Conservation (phyloP, 2,888 invertebrate genomes). For the Drosophila phalerata region DNA sequence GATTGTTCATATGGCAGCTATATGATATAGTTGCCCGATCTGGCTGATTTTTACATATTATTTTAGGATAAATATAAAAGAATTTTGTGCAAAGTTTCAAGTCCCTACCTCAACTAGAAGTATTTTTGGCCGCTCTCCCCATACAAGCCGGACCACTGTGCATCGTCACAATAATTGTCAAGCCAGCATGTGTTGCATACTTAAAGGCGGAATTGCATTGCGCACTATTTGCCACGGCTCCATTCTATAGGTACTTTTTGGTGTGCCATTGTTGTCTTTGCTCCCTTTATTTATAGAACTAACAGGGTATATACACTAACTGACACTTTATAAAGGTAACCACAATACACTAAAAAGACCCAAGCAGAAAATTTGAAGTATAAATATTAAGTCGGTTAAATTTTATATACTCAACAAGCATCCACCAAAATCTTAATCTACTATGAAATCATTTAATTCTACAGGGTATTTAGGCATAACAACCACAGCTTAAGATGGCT, state of each 20-base stretch:
- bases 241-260: constrained; percentile 29
- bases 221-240: constrained; percentile 47
- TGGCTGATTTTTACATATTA: no score
- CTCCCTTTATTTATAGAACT: neutral
- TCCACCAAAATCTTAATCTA: no score
- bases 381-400: no score
- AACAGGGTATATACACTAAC: neutral
- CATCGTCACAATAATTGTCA: constrained; percentile 75
- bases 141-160: no score
- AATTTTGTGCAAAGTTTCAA: no score
- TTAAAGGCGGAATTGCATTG: constrained; percentile 45
- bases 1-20: no score
- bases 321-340: neutral
- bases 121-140: no score
- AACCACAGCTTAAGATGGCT: constrained; percentile 5
- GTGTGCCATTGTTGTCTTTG: constrained; percentile 30
- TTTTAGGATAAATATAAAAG: no score
- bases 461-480: constrained; percentile 21
- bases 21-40: no score
- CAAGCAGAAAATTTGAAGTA: neutral
- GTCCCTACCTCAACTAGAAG: no score
- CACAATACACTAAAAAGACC: neutral
- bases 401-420: no score
- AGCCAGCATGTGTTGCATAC: constrained; percentile 65
- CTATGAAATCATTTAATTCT: no score